phyloP scores from a whole-genome alignment of 2,888 invertebrate genomes.

The Eristalis tenax region DNA sequence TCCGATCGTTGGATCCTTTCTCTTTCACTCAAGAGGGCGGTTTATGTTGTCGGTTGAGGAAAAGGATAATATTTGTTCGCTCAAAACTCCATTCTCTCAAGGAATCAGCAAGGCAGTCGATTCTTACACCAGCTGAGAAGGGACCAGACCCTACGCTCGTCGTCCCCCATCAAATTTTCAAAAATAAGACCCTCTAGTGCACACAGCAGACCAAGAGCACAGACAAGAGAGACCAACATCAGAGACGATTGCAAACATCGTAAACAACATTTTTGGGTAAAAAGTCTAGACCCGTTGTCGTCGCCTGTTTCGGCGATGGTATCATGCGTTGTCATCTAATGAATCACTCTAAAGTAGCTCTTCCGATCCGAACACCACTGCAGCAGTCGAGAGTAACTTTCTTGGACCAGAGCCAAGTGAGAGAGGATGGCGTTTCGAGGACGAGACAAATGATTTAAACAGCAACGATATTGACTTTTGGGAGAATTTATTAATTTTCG shows the following conservation, averaged over 20 bases:
- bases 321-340: neutral
- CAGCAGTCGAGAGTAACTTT: neutral
- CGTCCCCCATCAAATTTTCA: neutral
- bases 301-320: neutral
- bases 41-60: no score
- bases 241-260: neutral
- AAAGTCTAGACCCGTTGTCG: neutral
- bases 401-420: neutral
- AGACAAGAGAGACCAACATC: neutral
- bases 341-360: neutral
- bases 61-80: no score
- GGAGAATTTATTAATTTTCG: neutral
- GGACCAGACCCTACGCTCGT: no score
- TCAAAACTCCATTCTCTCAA: no score
- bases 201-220: neutral
- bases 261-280: neutral
- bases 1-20: no score
- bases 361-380: neutral
- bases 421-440: neutral
- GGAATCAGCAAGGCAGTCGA: no score
- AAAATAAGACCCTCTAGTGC: neutral
- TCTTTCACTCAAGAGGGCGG: no score
- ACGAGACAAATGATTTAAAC: neutral
- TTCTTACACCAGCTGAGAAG: no score
- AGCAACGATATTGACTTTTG: neutral